Evolutionary conservation across 1,140 invertebrate genomes (phyloP).

Genomic region (Drosophila tsacasi): DNA sequence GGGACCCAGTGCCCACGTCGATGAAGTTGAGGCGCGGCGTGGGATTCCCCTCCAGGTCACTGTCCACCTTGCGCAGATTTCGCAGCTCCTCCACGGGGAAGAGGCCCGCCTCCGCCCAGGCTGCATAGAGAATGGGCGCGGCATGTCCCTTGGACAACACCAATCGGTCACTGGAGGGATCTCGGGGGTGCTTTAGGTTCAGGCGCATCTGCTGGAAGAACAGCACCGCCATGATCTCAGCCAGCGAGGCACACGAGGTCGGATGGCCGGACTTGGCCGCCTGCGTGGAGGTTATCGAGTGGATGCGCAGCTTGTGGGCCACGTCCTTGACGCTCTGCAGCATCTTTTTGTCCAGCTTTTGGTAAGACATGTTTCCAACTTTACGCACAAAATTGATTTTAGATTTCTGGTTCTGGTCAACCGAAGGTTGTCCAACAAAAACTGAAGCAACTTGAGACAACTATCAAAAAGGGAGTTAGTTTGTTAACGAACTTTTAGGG

Average conservation of each 20-base stretch:
- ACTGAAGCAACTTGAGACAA: background rate
- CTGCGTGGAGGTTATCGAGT: constrained; percentile 95
- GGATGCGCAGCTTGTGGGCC: constrained; percentile 96
- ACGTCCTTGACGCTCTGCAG: constrained; percentile 94
- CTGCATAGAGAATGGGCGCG: constrained; percentile 99
- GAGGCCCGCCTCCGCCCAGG: constrained; percentile 98
- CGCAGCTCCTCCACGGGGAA: constrained; percentile 93
- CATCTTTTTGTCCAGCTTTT: constrained; percentile 88
- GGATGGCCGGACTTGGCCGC: constrained; percentile 98
- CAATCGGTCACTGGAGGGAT: constrained; percentile 97
- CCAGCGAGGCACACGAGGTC: constrained; percentile 99
- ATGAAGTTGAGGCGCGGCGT: constrained; percentile 98
- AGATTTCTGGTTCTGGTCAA: background rate
- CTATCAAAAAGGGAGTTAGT: no score
- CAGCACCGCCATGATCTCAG: constrained; percentile 98
- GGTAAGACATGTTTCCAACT: constrained; percentile 86
- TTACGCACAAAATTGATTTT: background rate
- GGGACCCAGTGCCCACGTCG: constrained; percentile 98
- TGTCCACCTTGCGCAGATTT: constrained; percentile 96
- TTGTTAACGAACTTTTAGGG: background rate
- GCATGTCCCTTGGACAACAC: constrained; percentile 99
- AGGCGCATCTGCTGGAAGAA: constrained; percentile 99
- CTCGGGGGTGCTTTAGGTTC: constrained; percentile 93
- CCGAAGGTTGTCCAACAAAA: background rate
- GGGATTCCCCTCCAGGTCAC: constrained; percentile 98